phyloP scores from a whole-genome alignment of 2,797 vertebrate genomes.

The Gambelia wislizenii region DNA sequence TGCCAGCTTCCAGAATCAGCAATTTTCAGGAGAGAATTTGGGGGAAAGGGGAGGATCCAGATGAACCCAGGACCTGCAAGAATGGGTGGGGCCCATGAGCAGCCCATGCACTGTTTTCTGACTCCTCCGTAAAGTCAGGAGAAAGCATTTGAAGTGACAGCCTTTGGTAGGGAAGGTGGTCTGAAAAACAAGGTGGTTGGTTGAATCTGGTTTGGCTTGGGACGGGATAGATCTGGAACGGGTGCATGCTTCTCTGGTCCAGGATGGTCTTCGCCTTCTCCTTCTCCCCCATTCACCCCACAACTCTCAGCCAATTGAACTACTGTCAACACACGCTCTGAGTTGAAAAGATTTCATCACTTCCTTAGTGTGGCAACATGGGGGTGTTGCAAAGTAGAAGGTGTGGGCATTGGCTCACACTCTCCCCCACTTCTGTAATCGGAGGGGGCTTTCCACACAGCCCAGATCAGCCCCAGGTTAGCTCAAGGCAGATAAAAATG shows the following conservation, averaged over 20 bases:
- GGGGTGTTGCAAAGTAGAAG: neutral
- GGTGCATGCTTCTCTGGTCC: too few relatives aligned
- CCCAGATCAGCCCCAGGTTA: too few relatives aligned
- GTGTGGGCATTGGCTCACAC: neutral
- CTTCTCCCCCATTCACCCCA: neutral
- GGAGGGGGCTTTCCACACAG: neutral
- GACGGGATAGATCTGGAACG: neutral
- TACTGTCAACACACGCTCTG: too few relatives aligned
- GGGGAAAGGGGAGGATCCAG: too few relatives aligned
- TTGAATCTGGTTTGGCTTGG: neutral
- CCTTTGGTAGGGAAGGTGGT: neutral
- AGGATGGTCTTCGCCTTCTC: too few relatives aligned
- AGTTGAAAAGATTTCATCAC: too few relatives aligned
- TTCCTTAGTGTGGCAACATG: neutral
- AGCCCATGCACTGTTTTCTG: too few relatives aligned
- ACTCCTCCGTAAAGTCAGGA: too few relatives aligned
- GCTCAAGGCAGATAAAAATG: neutral
- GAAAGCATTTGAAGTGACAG: neutral
- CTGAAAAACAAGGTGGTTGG: neutral
- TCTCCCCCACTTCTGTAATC: neutral
- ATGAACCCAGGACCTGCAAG: too few relatives aligned
- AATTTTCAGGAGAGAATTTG: too few relatives aligned
- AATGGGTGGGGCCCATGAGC: too few relatives aligned
- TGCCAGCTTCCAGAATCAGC: too few relatives aligned
- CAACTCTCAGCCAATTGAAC: neutral